phyloP scores from a whole-genome alignment of 2,797 vertebrate genomes.

The Rhinophrynus dorsalis region DNA sequence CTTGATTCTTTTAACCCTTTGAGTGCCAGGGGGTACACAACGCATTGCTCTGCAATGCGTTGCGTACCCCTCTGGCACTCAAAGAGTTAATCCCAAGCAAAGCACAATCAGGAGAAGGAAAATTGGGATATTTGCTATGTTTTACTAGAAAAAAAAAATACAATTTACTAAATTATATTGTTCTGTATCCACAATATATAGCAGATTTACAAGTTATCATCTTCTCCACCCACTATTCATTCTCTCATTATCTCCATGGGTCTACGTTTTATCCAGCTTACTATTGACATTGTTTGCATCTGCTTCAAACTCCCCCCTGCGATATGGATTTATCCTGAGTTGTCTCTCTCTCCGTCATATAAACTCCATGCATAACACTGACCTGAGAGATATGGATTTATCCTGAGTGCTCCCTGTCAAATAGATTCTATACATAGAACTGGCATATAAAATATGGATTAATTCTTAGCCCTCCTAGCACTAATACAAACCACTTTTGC shows the following conservation, averaged over 20 bases:
- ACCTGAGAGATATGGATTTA: conserved; percentile 39
- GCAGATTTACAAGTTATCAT: not conserved
- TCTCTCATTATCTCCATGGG: conserved; percentile 19
- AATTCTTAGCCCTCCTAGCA: conserved; percentile 16
- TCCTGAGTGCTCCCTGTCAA: conserved; percentile 9
- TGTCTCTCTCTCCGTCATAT: not conserved
- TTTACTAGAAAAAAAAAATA: no score
- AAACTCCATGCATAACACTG: not conserved
- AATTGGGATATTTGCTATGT: no score
- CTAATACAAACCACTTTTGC: conserved; percentile 10
- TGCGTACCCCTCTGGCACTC: no score
- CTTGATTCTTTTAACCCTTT: no score
- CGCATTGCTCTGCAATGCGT: no score
- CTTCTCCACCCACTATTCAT: not conserved
- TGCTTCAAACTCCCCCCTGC: not conserved
- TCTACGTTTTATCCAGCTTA: not conserved
- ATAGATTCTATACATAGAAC: conserved; percentile 36
- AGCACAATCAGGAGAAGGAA: no score
- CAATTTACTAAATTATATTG: no score
- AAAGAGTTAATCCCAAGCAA: no score
- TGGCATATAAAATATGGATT: conserved; percentile 42
- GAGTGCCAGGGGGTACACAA: no score
- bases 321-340: conserved; percentile 31
- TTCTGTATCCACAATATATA: no score
- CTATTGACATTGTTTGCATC: not conserved